These are phyloP conservation scores for Drosophila testacea DNA, from an alignment of 2,888 invertebrate genomes.

Conservation along the genomic window DNA sequence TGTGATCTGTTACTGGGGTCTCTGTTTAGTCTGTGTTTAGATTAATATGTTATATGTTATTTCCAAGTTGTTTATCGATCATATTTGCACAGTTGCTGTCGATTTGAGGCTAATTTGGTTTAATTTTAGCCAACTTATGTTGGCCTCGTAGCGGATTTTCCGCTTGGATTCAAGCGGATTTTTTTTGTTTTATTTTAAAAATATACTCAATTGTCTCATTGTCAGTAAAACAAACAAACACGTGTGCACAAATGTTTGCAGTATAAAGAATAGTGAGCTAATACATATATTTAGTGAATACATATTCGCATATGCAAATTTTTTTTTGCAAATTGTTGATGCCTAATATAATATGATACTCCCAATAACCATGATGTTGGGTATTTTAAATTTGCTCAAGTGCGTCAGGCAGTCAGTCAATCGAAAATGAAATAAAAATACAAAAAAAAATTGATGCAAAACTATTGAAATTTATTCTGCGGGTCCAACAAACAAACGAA, in stretches of 20 bases:
- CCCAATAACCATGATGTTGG: slow-evolving; percentile 11
- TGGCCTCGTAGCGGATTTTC: slow-evolving; percentile 48
- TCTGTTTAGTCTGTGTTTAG: neutral
- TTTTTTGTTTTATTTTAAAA: slow-evolving; percentile 25
- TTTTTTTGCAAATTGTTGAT: slow-evolving; percentile 11
- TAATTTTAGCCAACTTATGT: slow-evolving; percentile 63
- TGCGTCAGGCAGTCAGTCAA: slow-evolving; percentile 28
- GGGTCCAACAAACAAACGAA: slow-evolving; percentile 19
- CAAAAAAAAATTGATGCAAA: slow-evolving; percentile 22
- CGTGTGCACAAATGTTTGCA: slow-evolving; percentile 40
- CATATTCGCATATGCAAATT: neutral
- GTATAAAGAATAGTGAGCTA: neutral
- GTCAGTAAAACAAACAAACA: slow-evolving; percentile 3
- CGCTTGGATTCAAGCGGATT: slow-evolving; percentile 31
- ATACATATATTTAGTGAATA: neutral
- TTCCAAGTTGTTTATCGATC: slow-evolving; percentile 55
- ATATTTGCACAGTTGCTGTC: slow-evolving; percentile 67
- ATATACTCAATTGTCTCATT: slow-evolving; percentile 44
- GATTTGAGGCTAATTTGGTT: slow-evolving; percentile 42
- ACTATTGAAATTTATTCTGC: slow-evolving; percentile 33
- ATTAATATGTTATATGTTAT: neutral
- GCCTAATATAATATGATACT: slow-evolving; percentile 1
- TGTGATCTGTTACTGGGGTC: slow-evolving; percentile 6
- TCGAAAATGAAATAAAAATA: neutral
- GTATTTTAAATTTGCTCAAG: slow-evolving; percentile 27